A percentile compares a stretch with the other conserved stretches of the same genome.
Conservation (phyloP, 2,797 vertebrate genomes). For the Danio tinwini region DNA sequence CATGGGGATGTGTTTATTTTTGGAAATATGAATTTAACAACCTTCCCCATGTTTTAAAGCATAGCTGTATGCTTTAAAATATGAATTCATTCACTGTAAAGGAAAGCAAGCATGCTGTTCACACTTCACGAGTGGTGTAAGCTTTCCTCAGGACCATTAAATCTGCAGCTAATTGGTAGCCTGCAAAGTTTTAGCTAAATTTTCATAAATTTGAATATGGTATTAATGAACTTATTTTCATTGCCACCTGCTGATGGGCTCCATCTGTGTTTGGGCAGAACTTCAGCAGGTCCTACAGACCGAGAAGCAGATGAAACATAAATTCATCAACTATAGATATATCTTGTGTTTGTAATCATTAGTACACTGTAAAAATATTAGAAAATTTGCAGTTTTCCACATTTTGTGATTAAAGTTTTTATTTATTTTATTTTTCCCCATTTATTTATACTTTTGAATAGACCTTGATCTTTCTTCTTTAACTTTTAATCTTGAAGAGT, state of each 20-base stretch:
- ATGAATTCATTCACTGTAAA: neutral
- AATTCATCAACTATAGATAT: too few relatives aligned
- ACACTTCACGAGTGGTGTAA: neutral
- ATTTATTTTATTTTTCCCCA: too few relatives aligned
- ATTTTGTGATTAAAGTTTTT: too few relatives aligned
- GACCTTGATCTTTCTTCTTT: too few relatives aligned
- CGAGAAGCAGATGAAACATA: neutral
- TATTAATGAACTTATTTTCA: constrained; percentile 49
- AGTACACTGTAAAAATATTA: too few relatives aligned
- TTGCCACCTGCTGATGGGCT: constrained; percentile 34
- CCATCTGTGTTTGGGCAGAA: constrained; percentile 22
- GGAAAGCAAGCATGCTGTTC: neutral
- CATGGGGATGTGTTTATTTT: constrained; percentile 8
- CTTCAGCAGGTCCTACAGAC: constrained; percentile 15
- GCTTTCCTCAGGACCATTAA: constrained; percentile 37
- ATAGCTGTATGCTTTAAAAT: constrained; percentile 10
- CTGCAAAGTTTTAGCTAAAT: constrained; percentile 32
- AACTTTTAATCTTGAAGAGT: too few relatives aligned
- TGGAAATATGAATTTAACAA: constrained; percentile 15
- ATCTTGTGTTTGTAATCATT: too few relatives aligned
- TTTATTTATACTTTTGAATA: too few relatives aligned
- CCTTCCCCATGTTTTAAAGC: neutral
- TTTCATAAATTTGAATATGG: constrained; percentile 57
- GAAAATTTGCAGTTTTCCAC: too few relatives aligned
- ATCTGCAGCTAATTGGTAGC: constrained; percentile 49